Conservation (phyloP, 2,113 vertebrate species). For the Pseudopipra pipra region DNA sequence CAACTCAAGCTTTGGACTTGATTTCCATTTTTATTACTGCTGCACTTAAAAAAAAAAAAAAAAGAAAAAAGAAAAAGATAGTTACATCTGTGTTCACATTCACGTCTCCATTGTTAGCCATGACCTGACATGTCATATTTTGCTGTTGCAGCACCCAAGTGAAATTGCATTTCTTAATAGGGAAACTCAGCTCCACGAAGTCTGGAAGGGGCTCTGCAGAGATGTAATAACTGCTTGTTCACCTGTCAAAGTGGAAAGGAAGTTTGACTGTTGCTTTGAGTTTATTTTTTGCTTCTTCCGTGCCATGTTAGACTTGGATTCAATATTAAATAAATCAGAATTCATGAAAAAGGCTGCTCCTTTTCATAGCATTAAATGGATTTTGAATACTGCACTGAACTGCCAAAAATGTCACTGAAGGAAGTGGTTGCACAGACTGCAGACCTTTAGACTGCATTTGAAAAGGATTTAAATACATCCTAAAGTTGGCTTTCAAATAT, state of each 20-base stretch:
- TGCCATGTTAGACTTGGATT: conserved; percentile 15
- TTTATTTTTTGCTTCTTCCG: conserved; percentile 13
- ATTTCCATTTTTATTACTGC: conserved; percentile 52
- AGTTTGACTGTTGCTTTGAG: conserved; percentile 21
- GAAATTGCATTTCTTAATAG: conserved; percentile 47
- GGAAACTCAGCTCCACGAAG: not conserved
- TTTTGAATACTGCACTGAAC: conserved; percentile 25
- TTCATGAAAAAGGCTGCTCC: conserved; percentile 25
- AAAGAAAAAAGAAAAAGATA: not conserved
- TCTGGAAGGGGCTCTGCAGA: conserved; percentile 2
- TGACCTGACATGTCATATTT: not conserved
- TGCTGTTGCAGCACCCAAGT: not conserved
- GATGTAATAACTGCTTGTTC: conserved; percentile 34
- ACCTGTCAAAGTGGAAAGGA: conserved; percentile 2
- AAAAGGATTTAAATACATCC: conserved; percentile 52
- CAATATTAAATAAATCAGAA: conserved; percentile 49
- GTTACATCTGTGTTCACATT: not conserved
- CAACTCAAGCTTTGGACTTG: not conserved
- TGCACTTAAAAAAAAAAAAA: not conserved
- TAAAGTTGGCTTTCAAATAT: conserved; percentile 49
- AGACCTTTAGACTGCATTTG: conserved; percentile 40
- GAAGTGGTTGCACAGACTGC: conserved; percentile 13
- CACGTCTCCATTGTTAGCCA: not conserved
- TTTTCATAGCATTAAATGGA: conserved; percentile 56
- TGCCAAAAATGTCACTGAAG: conserved; percentile 52